phyloP scores from a whole-genome alignment of 1,140 invertebrate species.

The Sminthurides bifidus region DNA sequence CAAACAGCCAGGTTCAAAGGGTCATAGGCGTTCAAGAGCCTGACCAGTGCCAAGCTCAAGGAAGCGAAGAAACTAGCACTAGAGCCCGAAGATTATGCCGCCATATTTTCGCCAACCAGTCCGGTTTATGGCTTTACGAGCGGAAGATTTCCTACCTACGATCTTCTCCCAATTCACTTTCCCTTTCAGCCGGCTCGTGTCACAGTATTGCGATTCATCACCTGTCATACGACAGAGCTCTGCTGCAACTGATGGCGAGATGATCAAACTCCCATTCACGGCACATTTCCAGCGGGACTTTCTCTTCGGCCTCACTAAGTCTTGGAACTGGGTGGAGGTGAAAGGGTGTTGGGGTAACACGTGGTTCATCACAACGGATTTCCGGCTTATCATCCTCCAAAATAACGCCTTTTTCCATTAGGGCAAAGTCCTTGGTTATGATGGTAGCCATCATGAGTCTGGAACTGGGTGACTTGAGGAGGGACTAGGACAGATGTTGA shows the following conservation, averaged over 20 bases:
- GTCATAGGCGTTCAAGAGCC: slow-evolving; percentile 8
- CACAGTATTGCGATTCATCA: not conserved
- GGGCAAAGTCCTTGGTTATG: not conserved
- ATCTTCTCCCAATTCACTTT: not conserved
- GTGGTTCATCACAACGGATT: not conserved
- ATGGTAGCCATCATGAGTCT: no score
- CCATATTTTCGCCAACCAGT: slow-evolving; percentile 1
- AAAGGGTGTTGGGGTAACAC: no score
- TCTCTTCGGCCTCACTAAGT: not conserved
- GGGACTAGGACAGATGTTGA: no score
- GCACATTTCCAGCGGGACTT: not conserved
- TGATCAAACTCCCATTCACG: not conserved
- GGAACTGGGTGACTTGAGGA: no score
- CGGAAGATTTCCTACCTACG: no score
- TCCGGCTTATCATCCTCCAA: not conserved
- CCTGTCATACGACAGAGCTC: not conserved
- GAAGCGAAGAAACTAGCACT: slow-evolving; percentile 17
- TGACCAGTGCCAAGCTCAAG: slow-evolving; percentile 14
- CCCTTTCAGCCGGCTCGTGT: not conserved
- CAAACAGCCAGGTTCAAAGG: slow-evolving; percentile 16
- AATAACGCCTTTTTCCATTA: not conserved
- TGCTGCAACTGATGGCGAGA: not conserved
- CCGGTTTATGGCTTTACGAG: not conserved
- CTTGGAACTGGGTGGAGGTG: no score
- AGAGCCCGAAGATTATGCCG: slow-evolving; percentile 14